A percentile compares a stretch with the other conserved stretches of the same genome.
These are phyloP conservation scores for Lasioglossum zephyrum DNA, from an alignment of 2,888 invertebrate species.

Conservation along the genomic window DNA sequence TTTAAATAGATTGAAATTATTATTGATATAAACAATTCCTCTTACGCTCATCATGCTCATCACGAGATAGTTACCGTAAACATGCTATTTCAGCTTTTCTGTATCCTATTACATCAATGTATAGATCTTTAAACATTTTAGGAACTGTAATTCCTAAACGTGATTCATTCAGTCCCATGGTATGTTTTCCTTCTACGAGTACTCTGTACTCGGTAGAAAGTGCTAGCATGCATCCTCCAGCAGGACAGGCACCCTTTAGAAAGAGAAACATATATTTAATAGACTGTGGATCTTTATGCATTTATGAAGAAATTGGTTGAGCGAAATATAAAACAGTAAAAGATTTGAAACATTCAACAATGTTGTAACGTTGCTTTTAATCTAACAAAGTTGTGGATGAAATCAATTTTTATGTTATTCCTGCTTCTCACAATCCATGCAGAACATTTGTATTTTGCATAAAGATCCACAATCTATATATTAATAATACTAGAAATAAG, in stretches of 20 bases:
- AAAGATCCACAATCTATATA: too few species aligned
- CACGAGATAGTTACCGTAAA: conserved; percentile 62
- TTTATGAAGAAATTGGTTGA: too few species aligned
- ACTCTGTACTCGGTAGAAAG: conserved; percentile 93
- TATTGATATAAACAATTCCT: background rate
- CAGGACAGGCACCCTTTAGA: conserved; percentile 84
- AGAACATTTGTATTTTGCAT: too few species aligned
- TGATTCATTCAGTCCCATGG: conserved; percentile 95
- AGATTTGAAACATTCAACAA: too few species aligned
- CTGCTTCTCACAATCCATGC: too few species aligned
- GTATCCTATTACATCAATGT: conserved; percentile 85
- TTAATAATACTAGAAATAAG: too few species aligned
- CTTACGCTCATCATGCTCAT: background rate
- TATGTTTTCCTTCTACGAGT: conserved; percentile 91
- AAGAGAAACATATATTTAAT: conserved; percentile 7
- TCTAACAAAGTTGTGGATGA: too few species aligned
- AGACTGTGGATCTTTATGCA: too few species aligned
- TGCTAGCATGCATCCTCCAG: conserved; percentile 91
- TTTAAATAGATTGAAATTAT: background rate
- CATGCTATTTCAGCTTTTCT: conserved; percentile 91
- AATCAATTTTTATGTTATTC: too few species aligned
- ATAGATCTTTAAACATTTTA: conserved; percentile 86
- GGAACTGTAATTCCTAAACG: conserved; percentile 93
- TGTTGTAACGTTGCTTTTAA: too few species aligned
- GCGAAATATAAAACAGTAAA: too few species aligned